Evolutionary conservation across 2,113 vertebrate species (phyloP), one percentile per base, ranked within the genome.

Genomic region (Onychorhynchus coronatus): DNA sequence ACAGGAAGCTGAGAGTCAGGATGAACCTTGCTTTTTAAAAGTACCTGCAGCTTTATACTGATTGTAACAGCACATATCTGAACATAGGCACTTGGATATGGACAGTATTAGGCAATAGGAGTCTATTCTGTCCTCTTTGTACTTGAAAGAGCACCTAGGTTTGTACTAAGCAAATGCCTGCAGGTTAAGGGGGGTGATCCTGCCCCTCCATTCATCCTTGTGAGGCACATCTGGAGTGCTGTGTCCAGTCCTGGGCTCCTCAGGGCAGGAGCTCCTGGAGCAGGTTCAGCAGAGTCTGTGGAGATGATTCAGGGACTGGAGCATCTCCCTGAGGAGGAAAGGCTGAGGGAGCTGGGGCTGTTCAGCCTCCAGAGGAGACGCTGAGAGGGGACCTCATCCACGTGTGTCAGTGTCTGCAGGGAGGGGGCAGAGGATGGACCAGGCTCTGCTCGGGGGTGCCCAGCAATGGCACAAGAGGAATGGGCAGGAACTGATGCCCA

Each of bases 241-340:
- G 55, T 77, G 73, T 15, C 33, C 63, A 61, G 17, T 0, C 0
- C 44, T 59, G 72, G 42, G 53, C 5, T 86, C 52, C 8, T 27
- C 84, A 86, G 52, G 3, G 50, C 72, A 59, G 50, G 3, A 66
- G 50, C 30, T 66, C 30, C 52, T 66, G 83, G 12, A 30, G 19
- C 1, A 0, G 59, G 50, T 61, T 50, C 59, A 47, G 30, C 1
- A 0, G 23, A 56, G 82, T 23, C n/a, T 74, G 47, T 0, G 0
- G 31, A 75, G 82, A 56, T 66, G 59, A 39, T 66, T 47, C 3
- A 28, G 50, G 59, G 41, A 30, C 39, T 65, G 82, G 49, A 74
- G 50, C 59, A 39, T 55, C 56, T 71, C 67, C 61, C 8, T 72
- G 20, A 1, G 37, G 42, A 39, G 46, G 67, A 44, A 83, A 72